Evolutionary conservation across 1,140 invertebrate genomes (phyloP), one percentile per base, ranked within the genome.

Genomic region (Drosophila leontia): DNA sequence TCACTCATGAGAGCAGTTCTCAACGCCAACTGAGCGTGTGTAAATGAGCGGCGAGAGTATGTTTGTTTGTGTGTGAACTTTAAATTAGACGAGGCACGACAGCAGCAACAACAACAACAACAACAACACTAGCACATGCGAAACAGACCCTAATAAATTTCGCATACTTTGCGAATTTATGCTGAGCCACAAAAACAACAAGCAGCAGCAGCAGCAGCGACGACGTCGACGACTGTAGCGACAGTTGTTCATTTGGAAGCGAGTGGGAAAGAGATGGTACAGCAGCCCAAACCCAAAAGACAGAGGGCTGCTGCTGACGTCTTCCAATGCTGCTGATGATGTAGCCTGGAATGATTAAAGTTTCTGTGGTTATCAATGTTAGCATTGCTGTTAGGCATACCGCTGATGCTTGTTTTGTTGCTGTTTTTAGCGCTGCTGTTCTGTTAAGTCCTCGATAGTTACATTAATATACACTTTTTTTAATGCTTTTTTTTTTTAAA

Each of bases 111-210:
- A 35, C 70, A 61, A n/a, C 23, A 19, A 19, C 1, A 23, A 23
- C 75, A 56, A 44, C 69, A 75, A 42, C 42, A 69, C 42, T 61
- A 69, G 51, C 84, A 71, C 79, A 83, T 80, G 80, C 72, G 83
- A 87, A 72, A 47, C 84, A 87, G 86, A 88, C 85, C 85, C 86
- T 88, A 88, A 88, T 88, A 88, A 88, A 88, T 88, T 88, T 88
- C 85, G 85, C 85, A 88, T 88, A 88, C 85, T 88, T 88, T 81
- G 85, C 85, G 85, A 88, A 88, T 88, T 88, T 88, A 88, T 88
- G 85, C 85, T 88, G 81, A 90, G 84, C 72, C 70, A 32, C 67
- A 90, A 50, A 63, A 77, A 70, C 72, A 83, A 63, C 79, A 82
- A 72, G 13, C 75, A 64, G 17, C 55, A 3, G 34, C 55, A 3